Conservation (phyloP, 2,113 vertebrate genomes). For the Rhizomys pruinosus region DNA sequence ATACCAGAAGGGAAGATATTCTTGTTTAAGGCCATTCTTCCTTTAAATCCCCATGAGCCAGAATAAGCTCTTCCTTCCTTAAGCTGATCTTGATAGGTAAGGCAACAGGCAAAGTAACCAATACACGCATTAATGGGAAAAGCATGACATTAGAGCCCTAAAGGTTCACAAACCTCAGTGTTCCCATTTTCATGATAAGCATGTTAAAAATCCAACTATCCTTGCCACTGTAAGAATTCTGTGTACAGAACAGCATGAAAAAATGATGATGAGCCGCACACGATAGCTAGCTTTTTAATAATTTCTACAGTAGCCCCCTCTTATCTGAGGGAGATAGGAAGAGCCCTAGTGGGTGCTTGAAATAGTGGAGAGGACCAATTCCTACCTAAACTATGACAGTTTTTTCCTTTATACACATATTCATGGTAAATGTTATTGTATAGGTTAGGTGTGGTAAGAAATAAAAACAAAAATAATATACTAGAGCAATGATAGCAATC, state of each 20-base stretch:
- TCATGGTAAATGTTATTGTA: background rate
- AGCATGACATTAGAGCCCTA: background rate
- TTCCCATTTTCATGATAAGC: background rate
- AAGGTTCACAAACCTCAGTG: background rate
- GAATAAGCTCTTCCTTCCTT: background rate
- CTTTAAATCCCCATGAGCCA: slow-evolving; percentile 37
- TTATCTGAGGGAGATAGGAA: background rate
- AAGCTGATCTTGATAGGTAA: background rate
- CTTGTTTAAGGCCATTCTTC: slow-evolving; percentile 50
- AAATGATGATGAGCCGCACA: background rate
- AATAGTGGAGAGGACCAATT: background rate
- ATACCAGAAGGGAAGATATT: slow-evolving; percentile 55
- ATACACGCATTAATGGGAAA: background rate
- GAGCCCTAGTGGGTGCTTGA: background rate
- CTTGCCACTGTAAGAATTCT: background rate
- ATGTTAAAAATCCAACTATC: background rate
- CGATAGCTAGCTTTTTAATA: background rate
- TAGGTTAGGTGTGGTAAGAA: background rate
- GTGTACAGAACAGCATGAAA: background rate
- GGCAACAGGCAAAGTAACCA: background rate
- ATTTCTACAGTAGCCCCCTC: background rate
- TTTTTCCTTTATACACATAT: background rate
- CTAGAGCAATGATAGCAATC: background rate
- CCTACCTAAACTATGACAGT: background rate
- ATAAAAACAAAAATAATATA: background rate